phyloP scores from a whole-genome alignment of 2,113 vertebrate species.

The Speoplatyrhinus poulsoni region DNA sequence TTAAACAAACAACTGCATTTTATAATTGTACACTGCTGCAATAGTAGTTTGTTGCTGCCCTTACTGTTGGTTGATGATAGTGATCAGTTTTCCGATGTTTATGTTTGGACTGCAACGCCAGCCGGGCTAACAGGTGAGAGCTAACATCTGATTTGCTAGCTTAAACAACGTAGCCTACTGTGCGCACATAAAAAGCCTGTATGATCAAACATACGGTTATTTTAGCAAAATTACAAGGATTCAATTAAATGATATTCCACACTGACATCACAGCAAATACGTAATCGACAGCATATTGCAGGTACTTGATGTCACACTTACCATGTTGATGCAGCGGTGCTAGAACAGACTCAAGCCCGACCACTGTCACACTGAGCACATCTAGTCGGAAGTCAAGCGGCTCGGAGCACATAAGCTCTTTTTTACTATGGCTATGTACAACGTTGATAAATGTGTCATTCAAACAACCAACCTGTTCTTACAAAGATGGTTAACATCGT shows the following conservation, averaged over 20 bases:
- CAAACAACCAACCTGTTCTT: constrained; percentile 26
- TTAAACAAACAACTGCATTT: too few species aligned
- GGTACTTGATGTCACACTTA: constrained; percentile 60
- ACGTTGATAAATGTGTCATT: constrained; percentile 46
- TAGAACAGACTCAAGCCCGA: constrained; percentile 66
- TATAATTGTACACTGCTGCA: too few species aligned
- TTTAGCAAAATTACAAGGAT: not conserved
- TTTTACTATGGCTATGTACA: constrained; percentile 49
- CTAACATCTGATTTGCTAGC: not conserved
- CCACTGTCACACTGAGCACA: constrained; percentile 71
- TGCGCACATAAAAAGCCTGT: not conserved
- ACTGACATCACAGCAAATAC: not conserved
- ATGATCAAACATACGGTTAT: not conserved
- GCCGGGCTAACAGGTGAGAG: not conserved
- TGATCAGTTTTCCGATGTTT: too few species aligned
- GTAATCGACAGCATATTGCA: not conserved
- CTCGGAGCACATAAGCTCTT: constrained; percentile 78
- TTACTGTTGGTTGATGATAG: too few species aligned
- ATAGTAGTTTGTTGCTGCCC: too few species aligned
- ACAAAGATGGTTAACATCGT: constrained; percentile 46
- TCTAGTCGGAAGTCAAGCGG: constrained; percentile 68
- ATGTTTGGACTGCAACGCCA: not conserved
- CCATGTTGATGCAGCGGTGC: constrained; percentile 77
- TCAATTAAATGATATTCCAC: too few species aligned
- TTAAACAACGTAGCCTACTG: too few species aligned